These are phyloP conservation scores for Tylochromis polylepis DNA, from an alignment of 2,113 vertebrate species.

Conservation along the genomic window DNA sequence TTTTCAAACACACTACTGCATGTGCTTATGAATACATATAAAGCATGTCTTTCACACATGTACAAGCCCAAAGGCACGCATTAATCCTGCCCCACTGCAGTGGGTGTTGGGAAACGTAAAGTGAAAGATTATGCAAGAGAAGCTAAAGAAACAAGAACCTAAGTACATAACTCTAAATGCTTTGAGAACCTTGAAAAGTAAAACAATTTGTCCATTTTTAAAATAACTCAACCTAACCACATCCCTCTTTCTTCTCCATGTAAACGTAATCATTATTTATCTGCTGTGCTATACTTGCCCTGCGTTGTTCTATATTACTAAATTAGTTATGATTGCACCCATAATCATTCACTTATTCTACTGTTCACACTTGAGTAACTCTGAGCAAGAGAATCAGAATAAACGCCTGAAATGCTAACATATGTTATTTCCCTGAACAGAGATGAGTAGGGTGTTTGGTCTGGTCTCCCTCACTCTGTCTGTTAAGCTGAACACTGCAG, in stretches of 20 bases:
- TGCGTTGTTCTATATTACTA: conserved; percentile 25
- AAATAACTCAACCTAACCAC: background rate
- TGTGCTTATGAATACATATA: background rate
- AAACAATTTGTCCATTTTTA: background rate
- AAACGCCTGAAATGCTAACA: conserved; percentile 44
- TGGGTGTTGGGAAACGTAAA: conserved; percentile 2
- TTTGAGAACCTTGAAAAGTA: background rate
- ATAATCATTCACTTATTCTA: conserved; percentile 50
- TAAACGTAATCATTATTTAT: conserved; percentile 29
- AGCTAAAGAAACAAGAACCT: background rate
- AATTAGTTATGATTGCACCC: conserved; percentile 49
- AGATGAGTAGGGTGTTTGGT: conserved; percentile 51
- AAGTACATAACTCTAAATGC: background rate
- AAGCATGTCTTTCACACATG: conserved; percentile 11
- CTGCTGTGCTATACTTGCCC: background rate
- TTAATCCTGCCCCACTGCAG: background rate
- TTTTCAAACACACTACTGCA: background rate
- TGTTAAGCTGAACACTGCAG: conserved; percentile 28
- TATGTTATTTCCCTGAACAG: conserved; percentile 27
- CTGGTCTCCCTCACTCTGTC: conserved; percentile 54
- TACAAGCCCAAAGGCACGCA: background rate
- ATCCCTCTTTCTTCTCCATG: conserved; percentile 1
- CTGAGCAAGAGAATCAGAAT: conserved; percentile 3
- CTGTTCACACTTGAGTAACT: conserved; percentile 27
- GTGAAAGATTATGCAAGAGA: background rate